Base-by-base conservation (phyloP, 2,888 invertebrate species). In the Hermaeophaga mercurialis region DNA sequence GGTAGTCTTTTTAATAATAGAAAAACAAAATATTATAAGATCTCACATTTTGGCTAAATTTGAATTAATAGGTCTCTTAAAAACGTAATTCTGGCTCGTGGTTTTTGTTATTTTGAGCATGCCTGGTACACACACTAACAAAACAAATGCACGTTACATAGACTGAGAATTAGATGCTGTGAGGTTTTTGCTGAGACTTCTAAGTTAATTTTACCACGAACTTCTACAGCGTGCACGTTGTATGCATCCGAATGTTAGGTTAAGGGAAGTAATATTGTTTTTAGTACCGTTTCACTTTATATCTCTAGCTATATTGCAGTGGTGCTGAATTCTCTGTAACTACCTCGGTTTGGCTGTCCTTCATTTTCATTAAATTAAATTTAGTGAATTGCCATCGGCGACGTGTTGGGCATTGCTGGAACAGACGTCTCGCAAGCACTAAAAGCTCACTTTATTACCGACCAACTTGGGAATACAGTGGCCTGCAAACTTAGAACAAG, bases 371-470 rank as follows among this genome's bases (percentile, higher is more conserved):
- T 62, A 63, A 65, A 65, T 66, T 61, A 64, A 65, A 65, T 64
- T 67, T 63, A 64, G 61, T 53, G 61, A 66, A 68, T 66, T 64
- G 65, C 65, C 62, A 63, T 61, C 57, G 65, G 65, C 53, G 62
- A 68, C 66, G 63, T 64, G 66, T 58, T 56, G 56, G 58, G 52
- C 63, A 59, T 64, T 62, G 62, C 63, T 58, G 56, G 64, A 62
- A 62, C 54, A 60, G 63, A 62, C 64, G 61, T 66, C 61, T 61
- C 58, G 58, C 59, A 57, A 62, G 61, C 57, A 62, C 62, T 66
- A 64, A 67, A 66, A 65, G 64, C 66, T 45, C 48, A 52, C 58
- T 64, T 65, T 66, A 64, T 65, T 62, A 61, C 64, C 47, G 54
- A 28, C 47, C 48, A 44, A 54, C 48, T 54, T 53, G 47, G 61